phyloP scores from a whole-genome alignment of 2,797 vertebrate species.

The Galagoides demidoff region DNA sequence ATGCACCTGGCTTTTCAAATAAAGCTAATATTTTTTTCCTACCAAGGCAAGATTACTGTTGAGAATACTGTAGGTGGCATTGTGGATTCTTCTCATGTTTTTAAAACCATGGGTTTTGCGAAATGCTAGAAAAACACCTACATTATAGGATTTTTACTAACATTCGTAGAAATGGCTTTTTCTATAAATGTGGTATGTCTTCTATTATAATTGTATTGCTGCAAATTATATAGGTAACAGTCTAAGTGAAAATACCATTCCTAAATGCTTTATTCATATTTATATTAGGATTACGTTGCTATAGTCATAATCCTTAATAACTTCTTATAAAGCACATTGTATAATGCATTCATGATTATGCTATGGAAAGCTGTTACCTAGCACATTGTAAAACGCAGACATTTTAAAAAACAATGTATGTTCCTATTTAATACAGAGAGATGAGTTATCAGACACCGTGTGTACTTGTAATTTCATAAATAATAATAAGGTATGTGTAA shows the following conservation, averaged over 20 bases:
- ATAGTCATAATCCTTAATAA: slow-evolving; percentile 89
- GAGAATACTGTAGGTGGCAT: slow-evolving; percentile 76
- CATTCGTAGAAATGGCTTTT: slow-evolving; percentile 44
- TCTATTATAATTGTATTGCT: slow-evolving; percentile 80
- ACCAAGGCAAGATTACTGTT: slow-evolving; percentile 50
- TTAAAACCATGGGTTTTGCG: slow-evolving; percentile 64
- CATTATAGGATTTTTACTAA: slow-evolving; percentile 66
- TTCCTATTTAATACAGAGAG: slow-evolving; percentile 67
- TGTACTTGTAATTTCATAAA: slow-evolving; percentile 79
- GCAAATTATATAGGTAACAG: slow-evolving; percentile 83
- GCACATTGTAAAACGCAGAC: slow-evolving; percentile 69
- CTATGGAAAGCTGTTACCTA: slow-evolving; percentile 82
- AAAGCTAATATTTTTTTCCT: slow-evolving; percentile 43
- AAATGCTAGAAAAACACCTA: slow-evolving; percentile 68
- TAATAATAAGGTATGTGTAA: slow-evolving; percentile 68
- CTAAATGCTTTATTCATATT: slow-evolving; percentile 87
- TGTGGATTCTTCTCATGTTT: slow-evolving; percentile 71
- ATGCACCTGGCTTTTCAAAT: slow-evolving; percentile 66
- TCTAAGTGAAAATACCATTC: slow-evolving; percentile 85
- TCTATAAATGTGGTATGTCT: slow-evolving; percentile 66
- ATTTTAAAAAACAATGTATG: slow-evolving; percentile 71
- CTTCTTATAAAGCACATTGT: slow-evolving; percentile 87
- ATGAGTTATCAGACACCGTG: slow-evolving; percentile 54
- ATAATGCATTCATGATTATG: slow-evolving; percentile 84
- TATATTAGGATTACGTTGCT: slow-evolving; percentile 86